A percentile compares a stretch with the other conserved stretches of the same genome.
phyloP scores from a whole-genome alignment of 1,140 invertebrate species.

The Telenomus remus region DNA sequence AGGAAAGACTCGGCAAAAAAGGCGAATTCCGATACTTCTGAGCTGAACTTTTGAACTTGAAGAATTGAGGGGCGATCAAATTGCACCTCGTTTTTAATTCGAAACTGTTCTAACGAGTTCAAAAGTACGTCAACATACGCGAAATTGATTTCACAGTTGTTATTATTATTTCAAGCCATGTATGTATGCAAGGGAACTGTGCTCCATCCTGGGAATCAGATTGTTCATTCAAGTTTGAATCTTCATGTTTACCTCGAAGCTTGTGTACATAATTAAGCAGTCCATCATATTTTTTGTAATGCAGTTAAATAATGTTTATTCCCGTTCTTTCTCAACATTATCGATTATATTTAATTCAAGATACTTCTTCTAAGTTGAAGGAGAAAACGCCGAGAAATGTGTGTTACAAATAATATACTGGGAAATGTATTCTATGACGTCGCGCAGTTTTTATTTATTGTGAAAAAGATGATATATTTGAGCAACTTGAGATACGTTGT shows the following conservation, averaged over 20 bases:
- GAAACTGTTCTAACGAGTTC: no score
- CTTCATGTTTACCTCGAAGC: background rate
- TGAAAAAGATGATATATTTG: no score
- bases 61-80: no score
- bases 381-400: background rate
- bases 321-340: no score
- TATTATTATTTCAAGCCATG: background rate
- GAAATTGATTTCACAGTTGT: background rate
- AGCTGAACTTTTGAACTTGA: constrained; percentile 34
- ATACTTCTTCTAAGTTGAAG: background rate
- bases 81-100: no score
- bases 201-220: no score
- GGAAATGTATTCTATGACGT: constrained; percentile 2
- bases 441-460: no score
- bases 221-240: background rate
- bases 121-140: no score
- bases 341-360: no score
- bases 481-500: no score
- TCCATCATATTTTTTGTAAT: background rate
- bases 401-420: constrained; percentile 1
- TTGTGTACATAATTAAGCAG: background rate
- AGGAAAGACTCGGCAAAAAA: constrained; percentile 93
- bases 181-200: background rate
- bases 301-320: background rate
- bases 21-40: constrained; percentile 97